These are phyloP conservation scores for Tethea ocularis DNA, from an alignment of 2,888 invertebrate species.

Conservation along the genomic window DNA sequence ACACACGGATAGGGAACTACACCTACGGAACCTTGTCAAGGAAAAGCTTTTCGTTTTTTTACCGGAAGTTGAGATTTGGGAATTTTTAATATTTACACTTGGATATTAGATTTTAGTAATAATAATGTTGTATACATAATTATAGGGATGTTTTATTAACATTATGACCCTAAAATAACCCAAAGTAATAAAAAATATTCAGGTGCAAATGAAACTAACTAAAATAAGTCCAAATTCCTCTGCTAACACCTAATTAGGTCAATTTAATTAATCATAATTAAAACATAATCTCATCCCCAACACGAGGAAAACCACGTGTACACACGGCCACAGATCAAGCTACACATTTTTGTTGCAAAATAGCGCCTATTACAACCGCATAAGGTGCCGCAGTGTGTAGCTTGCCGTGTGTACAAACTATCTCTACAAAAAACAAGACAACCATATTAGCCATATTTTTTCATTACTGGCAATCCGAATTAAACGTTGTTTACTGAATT, in stretches of 20 bases:
- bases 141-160: too few relatives aligned
- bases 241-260: too few relatives aligned
- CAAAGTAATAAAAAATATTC: not conserved
- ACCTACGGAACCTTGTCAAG: constrained; percentile 68
- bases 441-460: not conserved
- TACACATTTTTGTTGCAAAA: too few relatives aligned
- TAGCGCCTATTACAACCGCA: too few relatives aligned
- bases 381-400: too few relatives aligned
- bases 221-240: too few relatives aligned
- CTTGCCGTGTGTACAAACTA: not conserved
- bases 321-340: too few relatives aligned
- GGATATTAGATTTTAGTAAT: constrained; percentile 1
- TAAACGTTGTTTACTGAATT: not conserved
- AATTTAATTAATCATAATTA: not conserved
- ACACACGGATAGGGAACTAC: constrained; percentile 64
- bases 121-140: not conserved
- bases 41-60: constrained; percentile 66
- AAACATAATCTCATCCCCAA: not conserved
- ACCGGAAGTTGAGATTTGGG: constrained; percentile 69
- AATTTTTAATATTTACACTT: constrained; percentile 22
- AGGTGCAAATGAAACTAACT: not conserved
- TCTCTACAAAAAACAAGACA: not conserved
- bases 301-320: not conserved
- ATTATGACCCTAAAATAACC: too few relatives aligned
- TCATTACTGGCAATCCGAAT: not conserved